These are phyloP conservation scores for Nomada flava DNA, from an alignment of 2,888 invertebrate genomes.

Conservation along the genomic window DNA sequence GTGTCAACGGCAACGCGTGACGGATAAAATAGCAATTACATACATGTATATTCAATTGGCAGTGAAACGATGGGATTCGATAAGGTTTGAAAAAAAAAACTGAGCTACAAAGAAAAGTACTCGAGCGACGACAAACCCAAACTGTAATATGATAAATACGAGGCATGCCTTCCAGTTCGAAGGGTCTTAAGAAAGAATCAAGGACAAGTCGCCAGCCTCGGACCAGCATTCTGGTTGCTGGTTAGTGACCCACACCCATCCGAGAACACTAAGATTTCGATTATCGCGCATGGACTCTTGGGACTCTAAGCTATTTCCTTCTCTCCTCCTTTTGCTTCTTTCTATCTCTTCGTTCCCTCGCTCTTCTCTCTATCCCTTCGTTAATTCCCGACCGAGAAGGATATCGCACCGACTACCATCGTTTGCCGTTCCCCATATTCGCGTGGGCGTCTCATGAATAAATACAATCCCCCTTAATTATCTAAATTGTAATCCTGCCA, in stretches of 20 bases:
- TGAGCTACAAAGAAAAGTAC: background rate
- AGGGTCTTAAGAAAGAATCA: constrained; percentile 74
- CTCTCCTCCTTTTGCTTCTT: constrained; percentile 9
- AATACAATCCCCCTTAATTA: constrained; percentile 56
- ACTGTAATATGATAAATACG: constrained; percentile 51
- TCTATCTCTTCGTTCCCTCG: background rate
- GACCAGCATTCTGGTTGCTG: constrained; percentile 70
- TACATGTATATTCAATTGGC: background rate
- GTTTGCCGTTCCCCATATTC: constrained; percentile 31
- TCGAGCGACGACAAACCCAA: constrained; percentile 11
- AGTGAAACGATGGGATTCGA: background rate
- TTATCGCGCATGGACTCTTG: constrained; percentile 43
- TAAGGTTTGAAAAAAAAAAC: background rate
- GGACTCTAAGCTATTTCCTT: constrained; percentile 32
- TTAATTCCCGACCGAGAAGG: constrained; percentile 6
- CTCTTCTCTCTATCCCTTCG: constrained; percentile 15
- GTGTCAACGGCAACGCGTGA: background rate
- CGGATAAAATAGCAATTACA: background rate
- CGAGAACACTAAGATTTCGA: constrained; percentile 60
- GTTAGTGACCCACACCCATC: constrained; percentile 76
- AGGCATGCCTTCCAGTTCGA: constrained; percentile 37
- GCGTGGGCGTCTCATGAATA: constrained; percentile 58
- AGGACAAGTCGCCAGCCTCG: constrained; percentile 73
- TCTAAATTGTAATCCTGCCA: constrained; percentile 3
- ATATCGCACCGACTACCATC: constrained; percentile 23